Percentiles rank a stretch among this genome's conserved stretches.
Evolutionary conservation across 2,797 vertebrate species (phyloP).

Genomic region (Merluccius polli): DNA sequence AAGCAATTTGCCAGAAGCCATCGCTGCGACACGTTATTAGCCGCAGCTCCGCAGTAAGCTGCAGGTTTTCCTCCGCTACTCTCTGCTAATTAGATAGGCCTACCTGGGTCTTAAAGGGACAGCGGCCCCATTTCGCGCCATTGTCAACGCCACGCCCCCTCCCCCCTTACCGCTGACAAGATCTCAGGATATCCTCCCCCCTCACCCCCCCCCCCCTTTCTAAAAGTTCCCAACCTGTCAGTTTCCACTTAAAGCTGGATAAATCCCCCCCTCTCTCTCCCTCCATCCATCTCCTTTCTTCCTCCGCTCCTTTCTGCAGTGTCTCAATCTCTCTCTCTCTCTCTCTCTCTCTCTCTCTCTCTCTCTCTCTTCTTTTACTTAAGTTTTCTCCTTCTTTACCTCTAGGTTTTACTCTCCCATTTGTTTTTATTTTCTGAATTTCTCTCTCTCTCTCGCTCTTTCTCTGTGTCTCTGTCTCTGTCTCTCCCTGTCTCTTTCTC

Average conservation of each 20-base stretch:
- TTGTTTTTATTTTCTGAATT: conserved; percentile 26
- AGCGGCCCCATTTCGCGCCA: conserved; percentile 47
- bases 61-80: conserved; percentile 45
- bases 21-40: conserved; percentile 91
- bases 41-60: conserved; percentile 80
- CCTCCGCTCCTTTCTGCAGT: conserved; percentile 44
- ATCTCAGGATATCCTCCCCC: conserved; percentile 63
- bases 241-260: conserved; percentile 67
- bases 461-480: conserved; percentile 49
- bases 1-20: conserved; percentile 97
- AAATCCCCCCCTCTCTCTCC: conserved; percentile 52
- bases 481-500: conserved; percentile 43
- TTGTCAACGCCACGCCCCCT: conserved; percentile 63
- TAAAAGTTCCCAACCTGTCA: conserved; percentile 76
- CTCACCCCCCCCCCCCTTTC: conserved; percentile 45
- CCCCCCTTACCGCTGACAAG: conserved; percentile 73
- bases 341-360: conserved; percentile 24
- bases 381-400: conserved; percentile 57
- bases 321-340: conserved; percentile 18
- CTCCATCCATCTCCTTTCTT: conserved; percentile 39
- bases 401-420: conserved; percentile 5
- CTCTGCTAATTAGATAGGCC: conserved; percentile 62
- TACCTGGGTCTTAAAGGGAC: conserved; percentile 76
- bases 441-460: conserved; percentile 59
- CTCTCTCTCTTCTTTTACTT: conserved; percentile 55